Percentiles rank a stretch among this genome's conserved stretches.
These are phyloP conservation scores for Emydocephalus ijimae DNA, from an alignment of 2,113 vertebrate genomes.

Conservation along the genomic window DNA sequence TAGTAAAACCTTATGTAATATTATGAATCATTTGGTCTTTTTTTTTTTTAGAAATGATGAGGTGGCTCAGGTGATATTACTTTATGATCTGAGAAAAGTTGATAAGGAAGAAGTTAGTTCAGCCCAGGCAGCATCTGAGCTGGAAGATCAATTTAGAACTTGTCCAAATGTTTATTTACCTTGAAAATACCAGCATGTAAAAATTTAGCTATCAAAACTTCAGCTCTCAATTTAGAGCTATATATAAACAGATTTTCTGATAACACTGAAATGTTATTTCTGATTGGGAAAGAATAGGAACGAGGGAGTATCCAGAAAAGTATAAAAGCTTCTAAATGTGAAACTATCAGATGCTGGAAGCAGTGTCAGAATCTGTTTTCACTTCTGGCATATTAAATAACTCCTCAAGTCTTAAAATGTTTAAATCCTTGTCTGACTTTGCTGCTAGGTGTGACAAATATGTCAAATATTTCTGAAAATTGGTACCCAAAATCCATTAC, in stretches of 20 bases:
- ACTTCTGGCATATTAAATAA: neutral
- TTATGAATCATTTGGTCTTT: neutral
- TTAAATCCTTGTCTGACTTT: neutral
- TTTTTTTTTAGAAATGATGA: neutral
- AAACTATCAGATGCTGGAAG: neutral
- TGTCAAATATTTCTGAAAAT: neutral
- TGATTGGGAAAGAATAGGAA: neutral
- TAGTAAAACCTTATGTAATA: neutral
- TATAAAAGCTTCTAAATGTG: neutral
- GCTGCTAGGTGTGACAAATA: neutral
- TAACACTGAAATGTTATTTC: neutral
- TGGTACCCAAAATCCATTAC: neutral
- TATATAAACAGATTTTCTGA: neutral
- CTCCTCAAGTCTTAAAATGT: neutral
- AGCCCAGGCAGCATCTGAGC: neutral
- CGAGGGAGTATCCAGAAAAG: neutral
- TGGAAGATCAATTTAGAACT: neutral
- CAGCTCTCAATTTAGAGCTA: neutral
- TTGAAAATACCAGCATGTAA: neutral
- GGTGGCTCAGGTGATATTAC: neutral
- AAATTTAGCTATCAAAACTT: neutral
- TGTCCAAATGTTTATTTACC: neutral
- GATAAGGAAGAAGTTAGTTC: neutral
- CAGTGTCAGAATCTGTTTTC: neutral
- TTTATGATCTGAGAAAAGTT: neutral